Evolutionary conservation across 2,888 invertebrate genomes (phyloP).

Genomic region (Melanchra persicariae): DNA sequence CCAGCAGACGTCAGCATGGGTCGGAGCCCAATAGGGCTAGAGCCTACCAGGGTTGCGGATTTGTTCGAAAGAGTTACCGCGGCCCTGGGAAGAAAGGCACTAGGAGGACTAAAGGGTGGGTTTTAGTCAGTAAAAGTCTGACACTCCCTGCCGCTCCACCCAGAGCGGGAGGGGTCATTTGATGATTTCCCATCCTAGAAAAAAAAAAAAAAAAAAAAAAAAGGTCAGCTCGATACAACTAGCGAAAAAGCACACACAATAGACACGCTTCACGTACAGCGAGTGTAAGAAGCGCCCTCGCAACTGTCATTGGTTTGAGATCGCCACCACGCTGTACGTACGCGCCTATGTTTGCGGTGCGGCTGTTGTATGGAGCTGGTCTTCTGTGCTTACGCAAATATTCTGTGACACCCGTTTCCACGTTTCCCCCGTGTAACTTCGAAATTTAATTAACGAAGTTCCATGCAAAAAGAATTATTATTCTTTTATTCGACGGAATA

Average conservation of each 20-base stretch:
- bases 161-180: too few species aligned
- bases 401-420: slow-evolving; percentile 32
- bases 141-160: too few species aligned
- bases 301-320: background rate
- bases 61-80: too few species aligned
- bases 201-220: too few species aligned
- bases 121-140: too few species aligned
- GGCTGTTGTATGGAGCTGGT: background rate
- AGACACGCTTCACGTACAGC: background rate
- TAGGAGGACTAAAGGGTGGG: too few species aligned
- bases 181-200: too few species aligned
- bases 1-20: too few species aligned
- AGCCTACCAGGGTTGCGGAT: too few species aligned
- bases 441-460: slow-evolving; percentile 56
- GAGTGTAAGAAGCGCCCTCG: background rate
- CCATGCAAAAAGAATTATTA: slow-evolving; percentile 23
- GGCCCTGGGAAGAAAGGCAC: too few species aligned
- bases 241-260: background rate
- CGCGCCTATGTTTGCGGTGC: background rate
- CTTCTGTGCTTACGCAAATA: slow-evolving; percentile 10
- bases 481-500: slow-evolving; percentile 44
- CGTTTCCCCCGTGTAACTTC: slow-evolving; percentile 32
- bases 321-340: background rate
- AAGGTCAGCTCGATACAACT: too few species aligned
- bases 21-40: too few species aligned